Conservation (phyloP, 1,140 invertebrate species). For the Drosophila elegans region DNA sequence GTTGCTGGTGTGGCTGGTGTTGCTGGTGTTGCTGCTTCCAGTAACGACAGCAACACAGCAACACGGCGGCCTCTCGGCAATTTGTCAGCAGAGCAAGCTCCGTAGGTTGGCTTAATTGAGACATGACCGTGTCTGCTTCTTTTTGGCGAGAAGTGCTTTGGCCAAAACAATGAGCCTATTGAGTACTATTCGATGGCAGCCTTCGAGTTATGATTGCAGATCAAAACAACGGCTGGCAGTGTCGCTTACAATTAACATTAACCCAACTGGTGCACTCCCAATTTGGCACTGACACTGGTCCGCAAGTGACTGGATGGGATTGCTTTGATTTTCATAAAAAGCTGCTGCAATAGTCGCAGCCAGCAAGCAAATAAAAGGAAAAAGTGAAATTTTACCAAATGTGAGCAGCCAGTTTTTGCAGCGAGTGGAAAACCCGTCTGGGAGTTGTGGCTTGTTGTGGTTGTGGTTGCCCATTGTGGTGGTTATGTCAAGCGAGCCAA, state of each 20-base stretch:
- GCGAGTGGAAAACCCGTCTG: conserved; percentile 49
- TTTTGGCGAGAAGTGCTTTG: conserved; percentile 49
- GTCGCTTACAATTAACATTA: conserved; percentile 57
- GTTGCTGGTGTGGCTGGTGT: conserved; percentile 21
- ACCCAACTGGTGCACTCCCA: conserved; percentile 44
- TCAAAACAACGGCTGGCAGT: conserved; percentile 27
- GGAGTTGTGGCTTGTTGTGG: conserved; percentile 43
- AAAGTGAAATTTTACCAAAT: conserved; percentile 77
- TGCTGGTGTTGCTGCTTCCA: conserved; percentile 17
- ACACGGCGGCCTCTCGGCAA: conserved; percentile 23
- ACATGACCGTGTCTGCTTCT: conserved; percentile 50
- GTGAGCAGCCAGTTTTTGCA: conserved; percentile 47
- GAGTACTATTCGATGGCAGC: conserved; percentile 8
- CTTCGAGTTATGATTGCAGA: conserved; percentile 38
- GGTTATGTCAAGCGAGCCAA: conserved; percentile 58
- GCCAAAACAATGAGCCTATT: conserved; percentile 28
- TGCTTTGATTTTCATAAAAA: conserved; percentile 49
- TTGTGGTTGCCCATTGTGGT: conserved; percentile 31
- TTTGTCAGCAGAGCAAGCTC: conserved; percentile 38
- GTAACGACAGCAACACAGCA: conserved; percentile 5
- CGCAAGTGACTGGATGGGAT: conserved; percentile 22
- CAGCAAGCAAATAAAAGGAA: conserved; percentile 58
- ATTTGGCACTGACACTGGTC: conserved; percentile 35
- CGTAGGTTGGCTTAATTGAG: conserved; percentile 61
- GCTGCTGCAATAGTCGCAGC: conserved; percentile 15